Evolutionary conservation across 2,888 invertebrate genomes (phyloP).

Genomic region (Disparrhopalites patrizii): DNA sequence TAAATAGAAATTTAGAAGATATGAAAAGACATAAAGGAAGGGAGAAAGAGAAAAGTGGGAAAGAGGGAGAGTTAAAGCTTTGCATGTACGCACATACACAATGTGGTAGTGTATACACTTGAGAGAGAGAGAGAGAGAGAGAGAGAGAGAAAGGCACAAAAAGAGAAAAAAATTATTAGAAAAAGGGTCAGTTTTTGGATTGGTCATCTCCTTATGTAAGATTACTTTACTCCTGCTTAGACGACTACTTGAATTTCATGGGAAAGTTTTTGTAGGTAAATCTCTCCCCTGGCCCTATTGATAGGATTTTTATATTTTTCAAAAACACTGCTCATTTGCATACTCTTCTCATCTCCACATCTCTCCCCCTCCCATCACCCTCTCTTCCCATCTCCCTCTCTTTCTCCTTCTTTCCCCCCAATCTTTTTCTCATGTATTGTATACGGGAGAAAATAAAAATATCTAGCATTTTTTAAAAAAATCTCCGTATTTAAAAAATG

Average conservation of each 20-base stretch:
- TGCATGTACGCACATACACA: not conserved
- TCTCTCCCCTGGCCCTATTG: constrained; percentile 30
- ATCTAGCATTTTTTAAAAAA: not conserved
- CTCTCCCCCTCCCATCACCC: not conserved
- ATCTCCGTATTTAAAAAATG: not conserved
- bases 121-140: not conserved
- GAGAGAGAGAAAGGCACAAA: not conserved
- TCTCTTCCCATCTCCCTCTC: not conserved
- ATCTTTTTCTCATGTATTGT: not conserved
- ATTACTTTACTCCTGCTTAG: too few species aligned
- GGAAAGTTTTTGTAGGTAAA: constrained; percentile 26
- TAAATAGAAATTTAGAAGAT: not conserved
- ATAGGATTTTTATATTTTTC: constrained; percentile 30
- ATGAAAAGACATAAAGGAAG: not conserved
- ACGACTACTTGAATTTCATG: constrained; percentile 34
- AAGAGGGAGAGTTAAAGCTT: not conserved
- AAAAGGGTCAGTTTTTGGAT: constrained; percentile 32
- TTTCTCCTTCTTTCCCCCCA: not conserved
- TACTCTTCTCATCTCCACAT: not conserved
- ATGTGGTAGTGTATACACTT: constrained; percentile 1
- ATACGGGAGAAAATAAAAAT: not conserved
- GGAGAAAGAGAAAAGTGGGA: not conserved
- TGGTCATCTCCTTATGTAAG: too few species aligned
- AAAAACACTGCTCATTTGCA: constrained; percentile 30
- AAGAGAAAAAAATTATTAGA: constrained; percentile 6